Evolutionary conservation across 2,888 invertebrate genomes (phyloP).

Genomic region (Tuberolachnus salignus): DNA sequence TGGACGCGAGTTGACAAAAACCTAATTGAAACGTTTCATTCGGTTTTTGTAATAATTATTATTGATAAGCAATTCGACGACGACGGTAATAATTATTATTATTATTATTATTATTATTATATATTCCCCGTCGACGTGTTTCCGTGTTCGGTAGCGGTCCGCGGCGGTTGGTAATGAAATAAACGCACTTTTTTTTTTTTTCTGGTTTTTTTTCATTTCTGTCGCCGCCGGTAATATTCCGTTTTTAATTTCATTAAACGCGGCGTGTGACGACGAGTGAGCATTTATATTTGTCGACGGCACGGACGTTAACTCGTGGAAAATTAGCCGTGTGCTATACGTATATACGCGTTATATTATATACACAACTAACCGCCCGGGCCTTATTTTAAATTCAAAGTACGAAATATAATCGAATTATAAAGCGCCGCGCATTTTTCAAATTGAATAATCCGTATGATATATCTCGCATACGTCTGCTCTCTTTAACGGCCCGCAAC

Average conservation of each 20-base stretch:
- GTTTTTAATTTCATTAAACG: not conserved
- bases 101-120: too few relatives aligned
- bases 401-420: slow-evolving; percentile 6
- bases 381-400: not conserved
- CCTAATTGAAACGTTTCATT: too few relatives aligned
- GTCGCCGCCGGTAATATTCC: not conserved
- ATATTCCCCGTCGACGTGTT: too few relatives aligned
- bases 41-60: too few relatives aligned
- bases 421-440: slow-evolving; percentile 20
- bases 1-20: too few relatives aligned
- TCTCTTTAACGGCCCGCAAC: not conserved
- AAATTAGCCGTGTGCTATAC: not conserved
- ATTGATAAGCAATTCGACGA: not conserved
- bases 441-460: slow-evolving; percentile 18
- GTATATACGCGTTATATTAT: not conserved
- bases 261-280: too few relatives aligned
- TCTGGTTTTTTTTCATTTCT: too few relatives aligned
- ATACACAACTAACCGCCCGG: not conserved
- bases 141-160: not conserved
- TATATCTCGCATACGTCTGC: too few relatives aligned
- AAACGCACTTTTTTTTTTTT: not conserved
- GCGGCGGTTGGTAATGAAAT: not conserved
- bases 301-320: not conserved
- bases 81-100: not conserved
- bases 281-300: not conserved